Conservation (phyloP, 2,797 vertebrate genomes). For the Apogon hyalosoma region DNA sequence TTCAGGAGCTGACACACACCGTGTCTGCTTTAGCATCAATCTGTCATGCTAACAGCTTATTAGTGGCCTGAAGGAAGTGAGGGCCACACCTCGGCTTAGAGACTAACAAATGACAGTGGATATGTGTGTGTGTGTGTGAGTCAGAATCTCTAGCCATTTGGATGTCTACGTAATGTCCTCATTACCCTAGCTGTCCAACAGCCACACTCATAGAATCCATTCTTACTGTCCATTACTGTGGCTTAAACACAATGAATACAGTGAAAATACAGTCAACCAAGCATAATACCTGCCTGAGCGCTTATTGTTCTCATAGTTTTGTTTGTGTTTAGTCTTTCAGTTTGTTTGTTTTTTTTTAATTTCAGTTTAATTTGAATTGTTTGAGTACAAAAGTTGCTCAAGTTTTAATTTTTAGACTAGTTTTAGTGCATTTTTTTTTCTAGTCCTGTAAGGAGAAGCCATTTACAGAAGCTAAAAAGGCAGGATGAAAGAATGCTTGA, state of each 20-base stretch:
- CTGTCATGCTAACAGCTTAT: slow-evolving; percentile 85
- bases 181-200: slow-evolving; percentile 59
- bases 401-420: no score
- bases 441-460: no score
- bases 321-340: no score
- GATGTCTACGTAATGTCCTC: slow-evolving; percentile 59
- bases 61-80: slow-evolving; percentile 79
- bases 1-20: slow-evolving; percentile 80
- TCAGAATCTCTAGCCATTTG: slow-evolving; percentile 59
- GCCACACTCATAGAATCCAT: slow-evolving; percentile 47
- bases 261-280: slow-evolving; percentile 14
- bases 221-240: slow-evolving; percentile 53
- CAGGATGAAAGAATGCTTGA: no score
- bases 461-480: no score
- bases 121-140: slow-evolving; percentile 46
- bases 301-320: no score
- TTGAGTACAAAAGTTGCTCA: no score
- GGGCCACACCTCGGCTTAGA: slow-evolving; percentile 74
- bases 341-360: no score
- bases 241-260: slow-evolving; percentile 36
- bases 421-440: no score
- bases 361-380: no score
- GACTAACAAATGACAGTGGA: slow-evolving; percentile 65
- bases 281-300: not conserved
- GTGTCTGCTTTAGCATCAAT: slow-evolving; percentile 81